Conservation (phyloP, 2,888 invertebrate genomes). For the Nomada ferruginata region DNA sequence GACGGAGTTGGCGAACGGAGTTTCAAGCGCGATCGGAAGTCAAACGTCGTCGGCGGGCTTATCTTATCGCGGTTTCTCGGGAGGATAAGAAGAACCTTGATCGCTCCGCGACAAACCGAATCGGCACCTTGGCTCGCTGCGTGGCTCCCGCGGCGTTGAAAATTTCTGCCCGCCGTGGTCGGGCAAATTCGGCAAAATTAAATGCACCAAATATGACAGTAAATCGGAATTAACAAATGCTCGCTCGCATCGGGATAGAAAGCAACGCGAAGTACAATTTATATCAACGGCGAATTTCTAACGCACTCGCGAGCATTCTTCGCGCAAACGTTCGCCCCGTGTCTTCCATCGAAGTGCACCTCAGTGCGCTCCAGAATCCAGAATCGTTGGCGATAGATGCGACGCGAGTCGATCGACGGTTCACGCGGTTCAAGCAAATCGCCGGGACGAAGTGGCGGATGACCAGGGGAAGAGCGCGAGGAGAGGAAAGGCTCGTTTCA, state of each 20-base stretch:
- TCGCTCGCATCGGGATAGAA: no score
- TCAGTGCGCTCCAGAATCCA: not conserved
- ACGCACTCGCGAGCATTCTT: no score
- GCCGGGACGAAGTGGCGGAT: constrained; percentile 30
- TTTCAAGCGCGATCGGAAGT: constrained; percentile 76
- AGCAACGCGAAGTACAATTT: no score
- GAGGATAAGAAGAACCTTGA: constrained; percentile 83
- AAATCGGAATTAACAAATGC: no score
- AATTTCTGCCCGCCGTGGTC: not conserved
- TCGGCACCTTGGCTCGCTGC: constrained; percentile 68
- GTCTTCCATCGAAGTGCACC: not conserved
- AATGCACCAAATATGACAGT: no score
- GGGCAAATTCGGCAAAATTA: no score
- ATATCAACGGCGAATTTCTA: no score
- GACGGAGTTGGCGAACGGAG: constrained; percentile 51
- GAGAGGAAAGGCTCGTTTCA: constrained; percentile 55
- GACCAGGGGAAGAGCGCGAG: constrained; percentile 33
- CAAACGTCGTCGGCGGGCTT: constrained; percentile 74
- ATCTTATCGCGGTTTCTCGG: constrained; percentile 80
- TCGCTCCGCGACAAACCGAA: constrained; percentile 76
- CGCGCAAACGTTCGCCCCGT: not conserved
- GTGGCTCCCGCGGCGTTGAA: constrained; percentile 34
- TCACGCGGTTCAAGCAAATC: constrained; percentile 42
- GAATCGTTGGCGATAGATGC: constrained; percentile 2
- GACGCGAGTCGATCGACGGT: constrained; percentile 5